Base-by-base conservation (phyloP, 2,888 invertebrate species). In the Plutella xylostella region DNA sequence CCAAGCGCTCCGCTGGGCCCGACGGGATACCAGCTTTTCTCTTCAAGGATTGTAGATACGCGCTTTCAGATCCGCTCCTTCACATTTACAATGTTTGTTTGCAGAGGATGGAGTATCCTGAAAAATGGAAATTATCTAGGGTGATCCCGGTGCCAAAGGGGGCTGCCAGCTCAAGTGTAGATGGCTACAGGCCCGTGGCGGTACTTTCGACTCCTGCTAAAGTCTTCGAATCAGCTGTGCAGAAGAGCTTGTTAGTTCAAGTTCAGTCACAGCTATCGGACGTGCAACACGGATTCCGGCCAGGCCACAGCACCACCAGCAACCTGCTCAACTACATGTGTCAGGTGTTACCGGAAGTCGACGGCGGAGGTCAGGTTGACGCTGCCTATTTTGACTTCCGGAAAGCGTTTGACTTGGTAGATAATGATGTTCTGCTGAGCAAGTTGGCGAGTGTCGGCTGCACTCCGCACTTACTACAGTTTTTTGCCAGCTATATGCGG, bases 21-120 rank as follows among this genome's bases (percentile, higher is more conserved):
- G 46, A 49, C 19, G 46, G 45, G 4, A 49, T 49, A 4, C 49
- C 48, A 1, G 35, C 49, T 2, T 49, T 28, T 31, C 17, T 49
- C 4, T 17, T 45, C 11, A 49, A 45, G n/a, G 46, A 46, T 15
- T 46, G 45, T 15, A 14, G 33, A 4, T 5, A 7, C 12, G 39
- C 35, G 1, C n/a, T 49, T 3, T 34, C 30, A 1, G 39, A 21
- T 2, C 46, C 45, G 0, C 30, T 49, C 5, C 28, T 30, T 4
- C 40, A 49, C 17, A 12, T 49, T 22, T 34, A 15, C 17, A 34
- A 34, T 34, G 9, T 15, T 11, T 38, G 20, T 11, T n/a, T 38
- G 12, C 20, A 11, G 20, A 5, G 6, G 3, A 5, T 2, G 11
- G 11, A 18, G 7, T 19, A 4, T n/a, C 20, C 38, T 11, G 3